These are phyloP conservation scores for Spea hammondii DNA, from an alignment of 2,797 vertebrate genomes.

Conservation along the genomic window DNA sequence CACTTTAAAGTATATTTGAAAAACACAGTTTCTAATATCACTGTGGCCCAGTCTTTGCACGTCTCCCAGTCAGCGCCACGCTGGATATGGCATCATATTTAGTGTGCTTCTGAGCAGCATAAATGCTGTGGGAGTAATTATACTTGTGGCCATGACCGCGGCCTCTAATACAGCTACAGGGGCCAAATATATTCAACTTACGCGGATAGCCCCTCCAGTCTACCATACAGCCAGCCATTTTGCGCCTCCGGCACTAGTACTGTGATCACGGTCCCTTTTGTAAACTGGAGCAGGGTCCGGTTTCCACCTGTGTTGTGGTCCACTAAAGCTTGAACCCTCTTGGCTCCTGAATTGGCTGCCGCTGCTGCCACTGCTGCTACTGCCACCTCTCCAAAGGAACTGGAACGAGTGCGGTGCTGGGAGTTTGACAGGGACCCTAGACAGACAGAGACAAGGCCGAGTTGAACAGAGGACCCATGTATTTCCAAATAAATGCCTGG, in stretches of 20 bases:
- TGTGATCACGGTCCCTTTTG: constrained; percentile 71
- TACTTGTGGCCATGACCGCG: no score
- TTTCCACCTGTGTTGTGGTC: constrained; percentile 80
- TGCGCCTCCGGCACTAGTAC: constrained; percentile 84
- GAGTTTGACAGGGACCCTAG: constrained; percentile 62
- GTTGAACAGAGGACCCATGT: background rate
- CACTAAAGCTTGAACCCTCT: constrained; percentile 78
- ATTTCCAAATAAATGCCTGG: no score
- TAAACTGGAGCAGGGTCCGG: constrained; percentile 85
- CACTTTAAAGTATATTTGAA: no score
- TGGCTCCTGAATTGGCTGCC: constrained; percentile 61
- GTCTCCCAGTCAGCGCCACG: no score
- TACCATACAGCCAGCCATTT: constrained; percentile 94
- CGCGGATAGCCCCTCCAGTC: constrained; percentile 79
- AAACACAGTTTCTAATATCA: no score
- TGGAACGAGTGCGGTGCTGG: constrained; percentile 71
- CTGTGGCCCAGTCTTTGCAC: no score
- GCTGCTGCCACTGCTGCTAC: constrained; percentile 62
- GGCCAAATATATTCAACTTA: constrained; percentile 62
- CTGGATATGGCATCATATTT: no score
- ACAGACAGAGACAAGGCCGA: background rate
- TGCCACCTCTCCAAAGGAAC: constrained; percentile 80
- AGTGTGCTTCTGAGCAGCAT: no score
- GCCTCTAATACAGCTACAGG: no score
- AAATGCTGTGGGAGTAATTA: no score